Percentiles rank a stretch among this genome's conserved stretches.
Evolutionary conservation across 2,888 invertebrate genomes (phyloP).

Genomic region (Trichogramma dendrolimi): DNA sequence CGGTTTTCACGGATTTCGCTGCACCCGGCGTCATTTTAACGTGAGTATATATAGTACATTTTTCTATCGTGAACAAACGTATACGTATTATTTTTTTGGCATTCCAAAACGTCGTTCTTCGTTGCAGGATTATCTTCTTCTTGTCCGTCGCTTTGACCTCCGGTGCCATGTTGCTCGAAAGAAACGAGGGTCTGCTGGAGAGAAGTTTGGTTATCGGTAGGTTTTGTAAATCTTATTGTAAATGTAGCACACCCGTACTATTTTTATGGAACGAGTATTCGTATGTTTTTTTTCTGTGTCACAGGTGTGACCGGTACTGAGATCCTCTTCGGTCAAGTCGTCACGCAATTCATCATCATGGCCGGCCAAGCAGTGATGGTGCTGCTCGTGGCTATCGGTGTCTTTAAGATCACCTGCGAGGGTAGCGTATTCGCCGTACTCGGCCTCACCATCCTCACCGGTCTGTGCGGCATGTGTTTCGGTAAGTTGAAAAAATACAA

Average conservation of each 20-base stretch:
- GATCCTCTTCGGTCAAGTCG: slow-evolving; percentile 80
- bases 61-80: no score
- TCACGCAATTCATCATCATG: slow-evolving; percentile 86
- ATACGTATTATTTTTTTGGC: slow-evolving; percentile 3
- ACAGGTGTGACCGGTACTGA: slow-evolving; percentile 67
- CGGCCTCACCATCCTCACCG: slow-evolving; percentile 73
- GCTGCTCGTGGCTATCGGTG: slow-evolving; percentile 70
- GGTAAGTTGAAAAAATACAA: slow-evolving; percentile 56
- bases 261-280: neutral
- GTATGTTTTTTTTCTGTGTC: neutral
- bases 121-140: slow-evolving; percentile 82
- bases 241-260: neutral
- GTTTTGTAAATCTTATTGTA: slow-evolving; percentile 38
- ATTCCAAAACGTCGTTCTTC: slow-evolving; percentile 1
- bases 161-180: slow-evolving; percentile 81
- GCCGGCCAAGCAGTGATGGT: slow-evolving; percentile 76
- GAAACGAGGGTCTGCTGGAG: slow-evolving; percentile 86
- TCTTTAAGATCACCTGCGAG: slow-evolving; percentile 72
- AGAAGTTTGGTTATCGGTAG: slow-evolving; percentile 72
- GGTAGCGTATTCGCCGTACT: slow-evolving; percentile 74
- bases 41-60: slow-evolving; percentile 55
- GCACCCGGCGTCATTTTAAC: slow-evolving; percentile 89
- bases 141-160: slow-evolving; percentile 89
- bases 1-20: slow-evolving; percentile 91
- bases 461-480: slow-evolving; percentile 90